phyloP scores from a whole-genome alignment of 2,113 vertebrate species.

The Probosciger aterrimus region DNA sequence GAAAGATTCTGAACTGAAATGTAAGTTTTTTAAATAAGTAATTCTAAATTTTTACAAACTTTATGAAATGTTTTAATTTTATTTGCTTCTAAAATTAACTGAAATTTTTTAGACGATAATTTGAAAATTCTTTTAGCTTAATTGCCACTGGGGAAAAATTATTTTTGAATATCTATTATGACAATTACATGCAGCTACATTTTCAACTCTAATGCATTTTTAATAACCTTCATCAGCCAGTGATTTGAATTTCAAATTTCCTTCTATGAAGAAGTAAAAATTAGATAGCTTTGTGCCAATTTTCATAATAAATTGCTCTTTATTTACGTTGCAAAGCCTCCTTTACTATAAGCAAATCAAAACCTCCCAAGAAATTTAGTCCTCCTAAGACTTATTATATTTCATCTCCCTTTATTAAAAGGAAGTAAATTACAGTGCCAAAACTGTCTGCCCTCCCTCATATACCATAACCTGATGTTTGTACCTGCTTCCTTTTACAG shows the following conservation, averaged over 20 bases:
- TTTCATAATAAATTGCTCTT: slow-evolving; percentile 59
- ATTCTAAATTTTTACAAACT: slow-evolving; percentile 1
- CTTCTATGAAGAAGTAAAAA: slow-evolving; percentile 58
- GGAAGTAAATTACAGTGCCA: slow-evolving; percentile 5
- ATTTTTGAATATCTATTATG: slow-evolving; percentile 69
- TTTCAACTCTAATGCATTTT: slow-evolving; percentile 77
- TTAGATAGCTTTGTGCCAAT: slow-evolving; percentile 48
- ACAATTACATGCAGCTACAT: slow-evolving; percentile 70
- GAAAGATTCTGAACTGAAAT: background rate
- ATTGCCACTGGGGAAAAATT: slow-evolving; percentile 70
- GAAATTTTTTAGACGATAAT: slow-evolving; percentile 62
- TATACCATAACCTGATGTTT: background rate
- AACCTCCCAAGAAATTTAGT: slow-evolving; percentile 46
- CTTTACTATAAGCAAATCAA: slow-evolving; percentile 56
- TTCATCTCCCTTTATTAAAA: background rate
- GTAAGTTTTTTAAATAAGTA: background rate
- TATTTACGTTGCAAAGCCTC: slow-evolving; percentile 53
- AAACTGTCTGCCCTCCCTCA: background rate
- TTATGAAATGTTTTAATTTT: slow-evolving; percentile 27
- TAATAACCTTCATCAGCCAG: slow-evolving; percentile 71
- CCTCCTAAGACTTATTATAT: background rate
- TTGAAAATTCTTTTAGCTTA: slow-evolving; percentile 69
- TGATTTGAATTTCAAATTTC: slow-evolving; percentile 78
- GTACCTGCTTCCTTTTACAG: background rate
- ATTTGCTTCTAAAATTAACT: slow-evolving; percentile 61